Evolutionary conservation across 2,797 vertebrate species (phyloP).

Genomic region (Podargus strigoides): DNA sequence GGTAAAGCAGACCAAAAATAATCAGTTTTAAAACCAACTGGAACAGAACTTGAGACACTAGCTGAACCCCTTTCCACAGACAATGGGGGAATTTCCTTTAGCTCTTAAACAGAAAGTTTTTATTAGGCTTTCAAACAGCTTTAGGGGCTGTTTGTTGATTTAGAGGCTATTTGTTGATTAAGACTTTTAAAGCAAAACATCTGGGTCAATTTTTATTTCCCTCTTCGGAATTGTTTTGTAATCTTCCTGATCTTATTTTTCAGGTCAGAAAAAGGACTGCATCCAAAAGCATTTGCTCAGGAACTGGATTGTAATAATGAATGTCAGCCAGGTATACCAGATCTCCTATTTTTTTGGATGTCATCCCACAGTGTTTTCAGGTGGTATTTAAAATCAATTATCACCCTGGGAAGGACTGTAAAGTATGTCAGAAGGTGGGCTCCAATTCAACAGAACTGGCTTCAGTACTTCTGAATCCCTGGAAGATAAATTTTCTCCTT

Average conservation of each 20-base stretch:
- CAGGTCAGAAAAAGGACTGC: background rate
- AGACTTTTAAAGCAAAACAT: background rate
- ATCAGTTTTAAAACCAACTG: background rate
- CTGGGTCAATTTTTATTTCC: background rate
- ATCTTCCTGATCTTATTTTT: background rate
- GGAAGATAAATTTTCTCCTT: background rate
- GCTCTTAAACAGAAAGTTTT: background rate
- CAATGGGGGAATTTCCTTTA: background rate
- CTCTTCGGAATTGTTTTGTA: background rate
- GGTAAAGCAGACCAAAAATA: background rate
- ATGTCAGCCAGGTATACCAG: background rate
- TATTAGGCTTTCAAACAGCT: background rate
- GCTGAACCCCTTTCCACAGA: background rate
- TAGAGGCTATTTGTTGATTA: background rate
- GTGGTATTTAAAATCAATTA: constrained; percentile 17
- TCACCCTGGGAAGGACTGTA: background rate
- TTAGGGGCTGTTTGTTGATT: background rate
- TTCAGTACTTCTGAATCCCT: background rate
- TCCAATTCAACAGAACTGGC: background rate
- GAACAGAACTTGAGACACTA: background rate
- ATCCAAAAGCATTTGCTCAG: background rate
- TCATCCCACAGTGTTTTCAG: background rate
- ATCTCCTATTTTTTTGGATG: background rate
- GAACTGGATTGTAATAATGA: background rate
- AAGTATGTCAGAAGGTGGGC: background rate